Base-by-base conservation (phyloP, 2,113 vertebrate species). In the Alaudala cheleensis region DNA sequence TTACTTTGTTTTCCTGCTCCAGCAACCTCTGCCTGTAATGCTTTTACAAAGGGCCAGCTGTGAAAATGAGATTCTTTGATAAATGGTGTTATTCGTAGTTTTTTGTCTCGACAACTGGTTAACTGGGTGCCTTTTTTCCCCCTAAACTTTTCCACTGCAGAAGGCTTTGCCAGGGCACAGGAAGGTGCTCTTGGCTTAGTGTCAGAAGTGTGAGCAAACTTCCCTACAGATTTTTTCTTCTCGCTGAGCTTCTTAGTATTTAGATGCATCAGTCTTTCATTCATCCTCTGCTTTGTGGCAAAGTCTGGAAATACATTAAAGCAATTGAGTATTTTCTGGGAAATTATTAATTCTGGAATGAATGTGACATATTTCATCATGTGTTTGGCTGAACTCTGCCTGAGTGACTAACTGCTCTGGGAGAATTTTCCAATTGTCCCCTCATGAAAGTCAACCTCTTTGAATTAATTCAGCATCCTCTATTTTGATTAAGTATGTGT, bases 401-500 rank as follows among this genome's bases (percentile, higher is more conserved):
- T 95, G 81, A 92, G 84, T 97, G 89, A 97, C 71, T 93, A 96
- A 96, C 50, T 58, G 69, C 72, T 70, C 49, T 44, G 81, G 90
- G 72, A 83, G 69, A 53, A 86, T 33, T 78, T 96, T 93, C 60
- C 66, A 82, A 72, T 91, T 85, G 91, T 92, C 87, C 70, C 76
- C 76, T 95, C 56, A 65, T 83, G 91, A 96, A 95, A 96, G 91
- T 12, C 80, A 92, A 74, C 50, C 60, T 82, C 90, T 96, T 93
- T 93, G 92, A 95, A 93, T 93, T 88, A 92, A 84, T 92, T 78
- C 81, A 71, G 88, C 79, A 97, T 92, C 90, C 95, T 95, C 93
- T 92, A 60, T 97, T 97, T 95, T 97, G 95, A 97, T 97, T 87
- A 92, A 96, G 77, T 86, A 90, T 92, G 92, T 97, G 97, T 97